These are phyloP conservation scores for Drosophila orosa DNA, from an alignment of 1,140 invertebrate species.

Conservation along the genomic window DNA sequence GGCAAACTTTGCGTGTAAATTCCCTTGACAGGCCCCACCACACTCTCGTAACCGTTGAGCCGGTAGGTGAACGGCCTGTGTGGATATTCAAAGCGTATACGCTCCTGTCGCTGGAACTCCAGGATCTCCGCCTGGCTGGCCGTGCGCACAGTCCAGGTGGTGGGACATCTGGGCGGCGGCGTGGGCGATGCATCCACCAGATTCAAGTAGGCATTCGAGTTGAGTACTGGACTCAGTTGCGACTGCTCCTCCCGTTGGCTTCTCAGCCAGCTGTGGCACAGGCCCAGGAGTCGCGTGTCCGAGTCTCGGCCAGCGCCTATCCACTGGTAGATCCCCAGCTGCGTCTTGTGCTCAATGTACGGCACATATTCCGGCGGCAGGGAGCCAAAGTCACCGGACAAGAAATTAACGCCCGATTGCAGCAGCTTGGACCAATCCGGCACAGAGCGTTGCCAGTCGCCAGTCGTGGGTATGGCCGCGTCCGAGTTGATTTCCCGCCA, in stretches of 20 bases:
- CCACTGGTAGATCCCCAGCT: conserved; percentile 93
- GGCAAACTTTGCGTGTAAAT: conserved; percentile 88
- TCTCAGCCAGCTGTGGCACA: conserved; percentile 92
- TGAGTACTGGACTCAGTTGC: conserved; percentile 1
- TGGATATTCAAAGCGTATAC: conserved; percentile 91
- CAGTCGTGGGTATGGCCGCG: conserved; percentile 86
- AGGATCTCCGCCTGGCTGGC: conserved; percentile 91
- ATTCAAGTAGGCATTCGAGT: conserved; percentile 2
- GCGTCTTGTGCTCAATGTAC: conserved; percentile 94
- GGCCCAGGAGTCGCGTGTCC: conserved; percentile 90
- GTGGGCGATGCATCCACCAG: conserved; percentile 77
- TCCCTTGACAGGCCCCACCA: conserved; percentile 95
- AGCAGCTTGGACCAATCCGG: conserved; percentile 91
- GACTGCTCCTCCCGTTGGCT: conserved; percentile 84
- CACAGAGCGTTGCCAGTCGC: conserved; percentile 90
- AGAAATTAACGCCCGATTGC: conserved; percentile 92
- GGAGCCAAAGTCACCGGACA: conserved; percentile 93
- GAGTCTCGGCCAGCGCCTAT: conserved; percentile 97
- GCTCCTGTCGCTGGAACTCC: conserved; percentile 90
- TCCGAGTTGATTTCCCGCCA: conserved; percentile 89
- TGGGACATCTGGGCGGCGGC: conserved; percentile 88
- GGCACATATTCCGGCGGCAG: conserved; percentile 96
- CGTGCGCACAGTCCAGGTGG: conserved; percentile 92
- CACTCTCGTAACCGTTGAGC: conserved; percentile 93
- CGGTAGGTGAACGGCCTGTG: conserved; percentile 94